These are phyloP conservation scores for Stenoptilia bipunctidactyla DNA, from an alignment of 2,888 invertebrate species.

Conservation along the genomic window DNA sequence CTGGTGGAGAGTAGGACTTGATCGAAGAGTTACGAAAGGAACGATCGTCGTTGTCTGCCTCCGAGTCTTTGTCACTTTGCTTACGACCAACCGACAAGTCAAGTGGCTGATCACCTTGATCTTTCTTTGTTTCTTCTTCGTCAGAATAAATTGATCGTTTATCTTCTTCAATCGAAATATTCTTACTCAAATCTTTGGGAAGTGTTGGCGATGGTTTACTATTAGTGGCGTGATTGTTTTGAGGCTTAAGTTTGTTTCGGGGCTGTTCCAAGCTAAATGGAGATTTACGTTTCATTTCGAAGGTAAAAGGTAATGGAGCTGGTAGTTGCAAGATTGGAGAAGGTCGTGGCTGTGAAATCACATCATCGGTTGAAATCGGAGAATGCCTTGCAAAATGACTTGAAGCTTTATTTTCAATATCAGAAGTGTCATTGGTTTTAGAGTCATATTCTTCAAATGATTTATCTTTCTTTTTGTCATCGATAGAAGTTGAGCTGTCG, in stretches of 20 bases:
- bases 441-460: constrained; percentile 31
- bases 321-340: constrained; percentile 75
- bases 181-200: constrained; percentile 51
- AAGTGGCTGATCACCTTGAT: constrained; percentile 76
- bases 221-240: constrained; percentile 35
- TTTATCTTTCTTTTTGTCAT: constrained; percentile 46
- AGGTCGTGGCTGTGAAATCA: constrained; percentile 72
- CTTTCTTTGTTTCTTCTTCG: constrained; percentile 42
- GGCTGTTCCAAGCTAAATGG: constrained; percentile 24
- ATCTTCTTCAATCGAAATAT: constrained; percentile 30
- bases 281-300: constrained; percentile 44
- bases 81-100: constrained; percentile 78
- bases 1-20: constrained; percentile 59
- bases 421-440: constrained; percentile 39
- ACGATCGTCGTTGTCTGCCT: constrained; percentile 47
- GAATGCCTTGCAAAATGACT: constrained; percentile 69
- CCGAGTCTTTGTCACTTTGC: constrained; percentile 50
- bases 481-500: constrained; percentile 52
- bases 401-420: constrained; percentile 64
- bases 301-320: constrained; percentile 41
- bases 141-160: constrained; percentile 46
- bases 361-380: constrained; percentile 77
- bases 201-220: constrained; percentile 35
- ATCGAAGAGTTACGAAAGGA: constrained; percentile 51
- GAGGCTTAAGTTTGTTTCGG: no score